These are phyloP conservation scores for Galeruca laticollis DNA, from an alignment of 2,888 invertebrate genomes.

Conservation along the genomic window DNA sequence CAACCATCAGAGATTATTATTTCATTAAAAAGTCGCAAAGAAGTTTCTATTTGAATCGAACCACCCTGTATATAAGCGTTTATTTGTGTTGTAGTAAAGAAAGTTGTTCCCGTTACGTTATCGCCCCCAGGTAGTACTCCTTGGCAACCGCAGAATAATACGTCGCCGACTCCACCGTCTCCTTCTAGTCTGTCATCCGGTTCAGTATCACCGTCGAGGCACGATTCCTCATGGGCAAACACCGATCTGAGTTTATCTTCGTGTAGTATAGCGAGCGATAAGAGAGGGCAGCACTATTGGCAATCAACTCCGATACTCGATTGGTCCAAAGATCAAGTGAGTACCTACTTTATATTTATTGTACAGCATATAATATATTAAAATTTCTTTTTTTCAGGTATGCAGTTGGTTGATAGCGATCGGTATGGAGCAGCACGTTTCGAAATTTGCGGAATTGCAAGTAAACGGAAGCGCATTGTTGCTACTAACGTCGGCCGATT, in stretches of 20 bases:
- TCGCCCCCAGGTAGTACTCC: slow-evolving; percentile 75
- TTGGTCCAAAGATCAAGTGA: slow-evolving; percentile 83
- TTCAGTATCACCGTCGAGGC: slow-evolving; percentile 69
- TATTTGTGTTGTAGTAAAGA: slow-evolving; percentile 70
- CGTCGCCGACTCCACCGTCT: slow-evolving; percentile 71
- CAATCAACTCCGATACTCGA: slow-evolving; percentile 79
- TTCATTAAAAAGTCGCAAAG: background rate
- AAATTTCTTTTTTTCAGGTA: slow-evolving; percentile 72
- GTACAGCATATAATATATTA: too few species aligned
- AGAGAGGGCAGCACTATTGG: slow-evolving; percentile 75
- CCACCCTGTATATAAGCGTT: slow-evolving; percentile 9
- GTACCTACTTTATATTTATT: too few species aligned
- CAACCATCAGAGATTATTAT: too few species aligned
- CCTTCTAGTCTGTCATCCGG: slow-evolving; percentile 77
- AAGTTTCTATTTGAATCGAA: background rate
- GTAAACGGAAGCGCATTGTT: slow-evolving; percentile 90
- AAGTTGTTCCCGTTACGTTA: slow-evolving; percentile 74
- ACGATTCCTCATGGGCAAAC: slow-evolving; percentile 68
- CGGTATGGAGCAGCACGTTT: slow-evolving; percentile 88
- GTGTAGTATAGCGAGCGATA: slow-evolving; percentile 74
- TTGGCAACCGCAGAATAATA: slow-evolving; percentile 68
- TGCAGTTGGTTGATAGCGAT: slow-evolving; percentile 90
- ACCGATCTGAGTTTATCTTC: slow-evolving; percentile 73
- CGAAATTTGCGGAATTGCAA: slow-evolving; percentile 88
- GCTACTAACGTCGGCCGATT: slow-evolving; percentile 89